Conservation (phyloP, 2,888 invertebrate genomes). For the Drosophila kanekoi region DNA sequence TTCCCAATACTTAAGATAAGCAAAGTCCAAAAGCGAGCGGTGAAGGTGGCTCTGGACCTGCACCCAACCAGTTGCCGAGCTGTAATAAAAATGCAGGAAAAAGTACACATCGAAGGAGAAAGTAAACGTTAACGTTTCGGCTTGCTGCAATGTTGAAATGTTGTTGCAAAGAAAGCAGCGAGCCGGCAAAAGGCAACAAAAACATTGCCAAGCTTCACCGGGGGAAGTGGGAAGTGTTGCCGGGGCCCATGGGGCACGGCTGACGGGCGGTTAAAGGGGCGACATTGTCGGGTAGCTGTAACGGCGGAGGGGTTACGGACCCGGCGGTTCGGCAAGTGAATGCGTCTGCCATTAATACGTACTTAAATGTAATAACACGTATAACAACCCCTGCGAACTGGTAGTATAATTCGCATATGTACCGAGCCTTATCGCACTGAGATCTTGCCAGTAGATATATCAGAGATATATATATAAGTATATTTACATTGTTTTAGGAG, state of each 20-base stretch:
- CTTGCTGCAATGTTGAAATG: conserved; percentile 72
- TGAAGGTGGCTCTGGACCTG: conserved; percentile 72
- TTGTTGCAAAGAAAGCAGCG: conserved; percentile 78
- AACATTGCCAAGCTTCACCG: conserved; percentile 14
- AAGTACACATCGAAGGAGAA: conserved; percentile 80
- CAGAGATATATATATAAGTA: conserved; percentile 4
- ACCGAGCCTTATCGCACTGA: conserved; percentile 19
- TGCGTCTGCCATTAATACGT: conserved; percentile 44
- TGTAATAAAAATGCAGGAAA: conserved; percentile 78
- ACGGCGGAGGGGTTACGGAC: conserved; percentile 29
- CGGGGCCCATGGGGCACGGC: too few relatives aligned
- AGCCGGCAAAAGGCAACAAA: conserved; percentile 63
- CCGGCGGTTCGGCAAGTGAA: conserved; percentile 43
- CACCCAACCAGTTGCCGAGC: conserved; percentile 60
- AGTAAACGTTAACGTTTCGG: conserved; percentile 72
- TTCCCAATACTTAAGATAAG: conserved; percentile 71
- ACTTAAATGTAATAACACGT: conserved; percentile 23
- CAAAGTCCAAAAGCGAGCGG: conserved; percentile 74
- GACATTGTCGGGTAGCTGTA: conserved; percentile 22
- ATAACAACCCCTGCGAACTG: conserved; percentile 31
- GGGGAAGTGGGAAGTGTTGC: neutral
- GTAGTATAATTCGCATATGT: conserved; percentile 24
- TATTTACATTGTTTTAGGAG: conserved; percentile 8
- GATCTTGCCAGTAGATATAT: conserved; percentile 14
- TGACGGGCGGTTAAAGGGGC: neutral